Conservation (phyloP, 2,113 vertebrate genomes). For the Danio rerio region GRCz12tu NC_133178.1:401501-402000, state of each 20-base stretch:
- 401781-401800: slow-evolving; percentile 57
- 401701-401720: slow-evolving; percentile 86
- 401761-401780: too few species aligned
- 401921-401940: slow-evolving; percentile 90
- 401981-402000: slow-evolving; percentile 7
- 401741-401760: neutral
- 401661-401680: slow-evolving; percentile 79
- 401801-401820: slow-evolving; percentile 87
- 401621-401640: slow-evolving; percentile 94
- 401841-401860: slow-evolving; percentile 89
- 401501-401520: neutral
- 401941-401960: slow-evolving; percentile 84
- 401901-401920: slow-evolving; percentile 93
- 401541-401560: slow-evolving; percentile 87
- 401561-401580: slow-evolving; percentile 83
- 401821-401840: slow-evolving; percentile 86
- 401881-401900: slow-evolving; percentile 87
- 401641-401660: slow-evolving; percentile 85
- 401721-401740: slow-evolving; percentile 2
- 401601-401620: slow-evolving; percentile 93
- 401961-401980: slow-evolving; percentile 84
- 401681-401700: slow-evolving; percentile 84
- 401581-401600: slow-evolving; percentile 93
- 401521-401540: slow-evolving; percentile 70
- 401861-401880: slow-evolving; percentile 89